phyloP scores from a whole-genome alignment of 1,140 invertebrate genomes.

The Drosophila parvula region DNA sequence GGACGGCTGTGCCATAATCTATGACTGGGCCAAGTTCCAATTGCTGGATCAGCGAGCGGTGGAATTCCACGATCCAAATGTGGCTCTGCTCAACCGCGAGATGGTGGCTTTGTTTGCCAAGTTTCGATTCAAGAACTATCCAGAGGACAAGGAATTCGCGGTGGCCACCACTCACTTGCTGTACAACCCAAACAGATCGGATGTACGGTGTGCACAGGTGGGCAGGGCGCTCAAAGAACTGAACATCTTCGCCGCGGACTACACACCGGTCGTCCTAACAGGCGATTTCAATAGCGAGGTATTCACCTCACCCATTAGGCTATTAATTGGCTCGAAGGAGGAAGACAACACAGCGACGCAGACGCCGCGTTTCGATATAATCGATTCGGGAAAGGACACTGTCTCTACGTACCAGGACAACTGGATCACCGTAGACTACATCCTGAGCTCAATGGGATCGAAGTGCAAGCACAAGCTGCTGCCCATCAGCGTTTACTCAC shows the following conservation, averaged over 20 bases:
- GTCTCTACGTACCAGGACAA: constrained; percentile 90
- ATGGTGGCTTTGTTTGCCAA: constrained; percentile 94
- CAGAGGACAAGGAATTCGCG: constrained; percentile 85
- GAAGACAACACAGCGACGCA: background rate
- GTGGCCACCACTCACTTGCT: constrained; percentile 97
- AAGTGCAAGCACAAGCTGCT: constrained; percentile 44
- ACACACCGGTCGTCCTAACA: constrained; percentile 91
- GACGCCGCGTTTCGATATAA: constrained; percentile 52
- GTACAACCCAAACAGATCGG: constrained; percentile 94
- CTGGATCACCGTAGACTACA: constrained; percentile 94
- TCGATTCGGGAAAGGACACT: constrained; percentile 76
- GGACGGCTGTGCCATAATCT: constrained; percentile 95
- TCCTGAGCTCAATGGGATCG: constrained; percentile 86
- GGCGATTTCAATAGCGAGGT: constrained; percentile 96
- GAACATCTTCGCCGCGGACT: constrained; percentile 87
- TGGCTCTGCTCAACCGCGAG: constrained; percentile 89
- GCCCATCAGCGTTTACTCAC: constrained; percentile 85
- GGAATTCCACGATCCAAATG: constrained; percentile 85
- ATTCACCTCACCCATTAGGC: constrained; percentile 87
- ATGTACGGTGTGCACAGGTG: constrained; percentile 94
- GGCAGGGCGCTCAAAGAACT: constrained; percentile 92
- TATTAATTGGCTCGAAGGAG: background rate
- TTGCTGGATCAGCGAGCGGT: constrained; percentile 87
- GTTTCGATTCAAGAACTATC: constrained; percentile 86
- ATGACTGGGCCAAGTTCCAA: constrained; percentile 87